Base-by-base conservation (phyloP, 1,140 invertebrate genomes). In the Nasonia longicornis region DNA sequence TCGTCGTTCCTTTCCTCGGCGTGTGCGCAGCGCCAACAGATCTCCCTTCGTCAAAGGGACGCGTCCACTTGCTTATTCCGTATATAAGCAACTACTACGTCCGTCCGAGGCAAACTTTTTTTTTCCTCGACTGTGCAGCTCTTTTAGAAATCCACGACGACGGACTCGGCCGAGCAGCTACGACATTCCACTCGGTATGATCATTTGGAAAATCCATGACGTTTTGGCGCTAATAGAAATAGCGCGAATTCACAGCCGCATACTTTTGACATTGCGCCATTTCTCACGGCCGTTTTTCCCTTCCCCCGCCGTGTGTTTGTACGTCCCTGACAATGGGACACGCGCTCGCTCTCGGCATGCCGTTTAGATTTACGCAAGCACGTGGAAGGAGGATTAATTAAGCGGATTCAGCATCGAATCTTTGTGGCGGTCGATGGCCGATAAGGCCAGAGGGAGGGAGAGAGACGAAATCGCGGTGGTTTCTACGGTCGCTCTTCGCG, bases 41-140 rank as follows among this genome's bases (percentile, higher is more conserved):
- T 35, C 29, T 29, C 38, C 45, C 26, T 35, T 64, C 14, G 52
- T 52, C 31, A 79, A 80, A 80, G 16, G 20, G 29, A 63, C 48
- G 63, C 74, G 69, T 64, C 80, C 80, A 77, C 74, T 81, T 72
- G 67, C 80, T 71, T 81, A 77, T 77, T 81, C 74, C 69, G 26
- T 76, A 42, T 42, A 58, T 42, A 58, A n/a, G 52, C 52, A 58
- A 58, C 52, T 58, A 48, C 45, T 58, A 48, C 45, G 45, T 48
- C 45, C 14, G 45, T 48, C 38, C 63, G 35, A 74, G 45, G 38
- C 29, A 1, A 58, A 69, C 64, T 80, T 77, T 45, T 77, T 38
- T 45, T 7, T 48, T 26, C 45, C 22, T 52, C 4, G 1, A 52
- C 16, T 35, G 31, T 35, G 4, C 31, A 35, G 31, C 31, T 52